Conservation (phyloP, 2,888 invertebrate species). For the Bellardia pandia region DNA sequence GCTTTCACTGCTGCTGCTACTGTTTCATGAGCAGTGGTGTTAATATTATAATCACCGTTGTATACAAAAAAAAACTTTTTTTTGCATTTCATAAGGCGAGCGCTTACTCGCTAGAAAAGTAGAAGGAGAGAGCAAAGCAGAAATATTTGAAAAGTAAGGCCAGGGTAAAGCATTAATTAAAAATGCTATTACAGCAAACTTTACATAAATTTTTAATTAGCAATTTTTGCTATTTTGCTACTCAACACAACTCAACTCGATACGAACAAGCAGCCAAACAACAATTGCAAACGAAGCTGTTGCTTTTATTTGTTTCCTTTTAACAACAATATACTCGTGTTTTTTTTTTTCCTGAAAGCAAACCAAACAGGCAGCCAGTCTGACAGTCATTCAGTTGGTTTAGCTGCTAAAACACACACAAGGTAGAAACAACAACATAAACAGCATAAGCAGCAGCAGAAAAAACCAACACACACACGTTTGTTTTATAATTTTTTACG, state of each 20-base stretch:
- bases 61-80: constrained; percentile 20
- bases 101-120: constrained; percentile 9
- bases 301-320: constrained; percentile 60
- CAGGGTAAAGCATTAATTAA: constrained; percentile 78
- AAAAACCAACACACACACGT: constrained; percentile 61
- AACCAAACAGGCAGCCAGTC: constrained; percentile 33
- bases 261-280: constrained; percentile 20
- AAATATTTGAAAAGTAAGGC: constrained; percentile 46
- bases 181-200: constrained; percentile 83
- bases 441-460: constrained; percentile 21
- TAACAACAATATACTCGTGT: constrained; percentile 16
- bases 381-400: constrained; percentile 55
- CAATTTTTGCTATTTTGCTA: constrained; percentile 83
- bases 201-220: constrained; percentile 83
- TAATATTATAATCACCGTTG: constrained; percentile 71
- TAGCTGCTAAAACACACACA: constrained; percentile 33
- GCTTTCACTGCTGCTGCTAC: background rate
- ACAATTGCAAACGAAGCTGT: constrained; percentile 60
- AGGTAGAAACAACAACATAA: constrained; percentile 35
- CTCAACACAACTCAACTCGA: constrained; percentile 50
- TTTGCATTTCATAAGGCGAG: constrained; percentile 5
- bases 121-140: constrained; percentile 12
- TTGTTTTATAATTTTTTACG: constrained; percentile 72
- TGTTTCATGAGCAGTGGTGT: constrained; percentile 36
- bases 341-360: constrained; percentile 6